Evolutionary conservation across 2,888 invertebrate species (phyloP).

Genomic region (Zelleria hepariella): DNA sequence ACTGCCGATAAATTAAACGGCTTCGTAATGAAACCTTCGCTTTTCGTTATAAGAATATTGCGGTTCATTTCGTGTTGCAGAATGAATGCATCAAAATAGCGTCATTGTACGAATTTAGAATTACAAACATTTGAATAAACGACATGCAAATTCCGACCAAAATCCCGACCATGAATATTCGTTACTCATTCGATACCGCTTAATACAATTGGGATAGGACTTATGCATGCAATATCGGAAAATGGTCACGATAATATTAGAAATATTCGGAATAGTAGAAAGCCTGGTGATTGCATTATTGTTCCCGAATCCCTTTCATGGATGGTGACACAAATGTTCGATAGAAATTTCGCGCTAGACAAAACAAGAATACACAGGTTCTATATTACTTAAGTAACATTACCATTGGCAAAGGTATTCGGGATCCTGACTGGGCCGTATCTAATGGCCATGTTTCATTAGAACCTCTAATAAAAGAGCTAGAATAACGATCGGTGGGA

Average conservation of each 20-base stretch:
- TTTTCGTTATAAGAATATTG: neutral
- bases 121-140: constrained; percentile 4
- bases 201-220: neutral
- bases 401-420: neutral
- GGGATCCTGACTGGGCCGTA: neutral
- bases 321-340: no score
- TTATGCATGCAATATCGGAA: neutral
- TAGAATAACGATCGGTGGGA: constrained; percentile 37
- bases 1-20: constrained; percentile 39
- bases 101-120: neutral
- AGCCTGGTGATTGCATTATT: no score
- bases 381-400: neutral
- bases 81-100: neutral
- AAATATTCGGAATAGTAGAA: neutral
- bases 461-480: constrained; percentile 27
- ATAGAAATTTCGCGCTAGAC: neutral
- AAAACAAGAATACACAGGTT: neutral
- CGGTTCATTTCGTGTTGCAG: neutral
- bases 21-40: constrained; percentile 20
- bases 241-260: neutral
- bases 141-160: constrained; percentile 2
- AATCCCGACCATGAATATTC: neutral
- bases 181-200: neutral
- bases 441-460: neutral
- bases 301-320: no score